Evolutionary conservation across 2,113 vertebrate genomes (phyloP).

Genomic region (Macroglossus sobrinus): DNA sequence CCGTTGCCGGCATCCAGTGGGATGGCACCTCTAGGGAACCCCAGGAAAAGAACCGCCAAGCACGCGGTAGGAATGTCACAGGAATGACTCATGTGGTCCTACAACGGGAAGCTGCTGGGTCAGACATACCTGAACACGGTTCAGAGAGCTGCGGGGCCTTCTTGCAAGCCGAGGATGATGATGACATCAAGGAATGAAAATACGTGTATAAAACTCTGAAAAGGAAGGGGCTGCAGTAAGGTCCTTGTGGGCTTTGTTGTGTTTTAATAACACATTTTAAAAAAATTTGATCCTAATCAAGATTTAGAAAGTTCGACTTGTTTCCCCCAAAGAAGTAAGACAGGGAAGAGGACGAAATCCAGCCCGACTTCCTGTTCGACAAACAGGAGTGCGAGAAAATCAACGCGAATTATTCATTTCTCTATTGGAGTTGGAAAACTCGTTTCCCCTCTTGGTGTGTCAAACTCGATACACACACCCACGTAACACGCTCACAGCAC

Average conservation of each 20-base stretch:
- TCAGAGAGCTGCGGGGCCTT: neutral
- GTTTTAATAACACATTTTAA: neutral
- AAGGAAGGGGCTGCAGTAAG: neutral
- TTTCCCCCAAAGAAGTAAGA: neutral
- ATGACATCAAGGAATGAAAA: neutral
- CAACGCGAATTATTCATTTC: neutral
- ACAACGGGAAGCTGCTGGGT: neutral
- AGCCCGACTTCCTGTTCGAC: neutral
- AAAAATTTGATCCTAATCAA: neutral
- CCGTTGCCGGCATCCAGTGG: neutral
- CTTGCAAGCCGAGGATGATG: neutral
- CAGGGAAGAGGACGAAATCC: neutral
- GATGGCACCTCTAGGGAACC: neutral
- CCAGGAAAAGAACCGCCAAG: neutral
- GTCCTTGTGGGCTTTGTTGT: neutral
- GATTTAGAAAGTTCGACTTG: neutral
- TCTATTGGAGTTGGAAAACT: neutral
- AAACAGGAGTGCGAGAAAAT: neutral
- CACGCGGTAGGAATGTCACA: neutral
- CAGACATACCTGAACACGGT: neutral
- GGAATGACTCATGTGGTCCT: neutral
- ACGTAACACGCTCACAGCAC: neutral
- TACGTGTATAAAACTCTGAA: neutral
- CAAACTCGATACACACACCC: neutral
- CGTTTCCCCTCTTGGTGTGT: neutral